Conservation (phyloP, 2,113 vertebrate genomes). For the Sminthopsis crassicaudata region DNA sequence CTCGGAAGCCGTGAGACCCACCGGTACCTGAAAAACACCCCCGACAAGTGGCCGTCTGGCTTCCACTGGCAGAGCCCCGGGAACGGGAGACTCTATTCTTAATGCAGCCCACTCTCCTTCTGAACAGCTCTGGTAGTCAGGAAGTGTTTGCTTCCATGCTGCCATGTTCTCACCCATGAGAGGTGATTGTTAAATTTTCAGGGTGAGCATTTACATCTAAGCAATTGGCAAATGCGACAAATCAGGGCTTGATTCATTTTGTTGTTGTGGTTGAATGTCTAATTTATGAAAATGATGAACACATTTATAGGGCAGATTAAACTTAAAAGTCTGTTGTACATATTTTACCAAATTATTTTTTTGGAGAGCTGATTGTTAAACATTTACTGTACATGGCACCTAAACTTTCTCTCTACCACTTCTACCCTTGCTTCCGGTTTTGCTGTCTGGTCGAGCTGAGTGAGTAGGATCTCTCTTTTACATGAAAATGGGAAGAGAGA, state of each 20-base stretch:
- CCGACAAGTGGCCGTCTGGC: background rate
- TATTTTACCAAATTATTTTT: background rate
- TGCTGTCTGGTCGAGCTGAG: background rate
- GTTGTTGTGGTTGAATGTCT: background rate
- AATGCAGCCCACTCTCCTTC: background rate
- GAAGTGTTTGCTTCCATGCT: background rate
- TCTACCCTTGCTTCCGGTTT: background rate
- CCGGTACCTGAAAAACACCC: background rate
- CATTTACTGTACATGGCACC: background rate
- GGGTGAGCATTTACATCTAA: background rate
- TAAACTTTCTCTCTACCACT: background rate
- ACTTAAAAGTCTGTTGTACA: background rate
- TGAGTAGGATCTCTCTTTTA: background rate
- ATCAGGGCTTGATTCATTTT: background rate
- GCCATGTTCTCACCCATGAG: background rate
- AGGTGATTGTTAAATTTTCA: background rate
- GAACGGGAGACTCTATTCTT: background rate
- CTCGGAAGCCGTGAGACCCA: background rate
- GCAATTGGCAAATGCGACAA: background rate
- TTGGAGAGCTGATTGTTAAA: background rate
- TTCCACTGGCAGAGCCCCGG: background rate
- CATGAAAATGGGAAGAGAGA: background rate
- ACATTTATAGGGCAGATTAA: background rate
- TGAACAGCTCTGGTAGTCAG: background rate
- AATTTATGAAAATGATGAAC: background rate